Evolutionary conservation across 2,113 vertebrate species (phyloP).

Genomic region (Epinephelus cyanopodus): DNA sequence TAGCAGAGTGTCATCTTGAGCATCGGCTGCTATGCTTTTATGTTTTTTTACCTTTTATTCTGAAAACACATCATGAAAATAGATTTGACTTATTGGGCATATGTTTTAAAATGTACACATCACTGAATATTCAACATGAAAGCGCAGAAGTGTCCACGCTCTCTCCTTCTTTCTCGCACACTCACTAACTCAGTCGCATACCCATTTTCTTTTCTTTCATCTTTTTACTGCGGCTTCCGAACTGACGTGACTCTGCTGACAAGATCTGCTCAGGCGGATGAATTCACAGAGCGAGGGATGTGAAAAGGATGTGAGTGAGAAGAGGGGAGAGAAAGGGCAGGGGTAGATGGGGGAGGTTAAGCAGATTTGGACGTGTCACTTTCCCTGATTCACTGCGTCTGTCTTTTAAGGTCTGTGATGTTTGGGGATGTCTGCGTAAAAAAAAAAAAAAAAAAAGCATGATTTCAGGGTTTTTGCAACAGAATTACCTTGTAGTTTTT

Average conservation of each 20-base stretch:
- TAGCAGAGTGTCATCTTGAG: neutral
- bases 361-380: conserved; percentile 20
- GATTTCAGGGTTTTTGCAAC: neutral
- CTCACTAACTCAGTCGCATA: neutral
- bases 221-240: conserved; percentile 24
- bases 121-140: neutral
- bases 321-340: neutral
- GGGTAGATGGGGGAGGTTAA: neutral
- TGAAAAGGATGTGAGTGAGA: conserved; percentile 4
- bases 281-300: conserved; percentile 31
- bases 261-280: conserved; percentile 40
- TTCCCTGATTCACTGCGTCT: conserved; percentile 7
- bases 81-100: neutral
- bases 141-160: neutral
- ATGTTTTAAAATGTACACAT: neutral
- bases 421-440: neutral
- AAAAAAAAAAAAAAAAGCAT: neutral
- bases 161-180: neutral
- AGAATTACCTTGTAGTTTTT: neutral
- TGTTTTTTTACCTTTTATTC: neutral
- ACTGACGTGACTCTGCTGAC: conserved; percentile 23
- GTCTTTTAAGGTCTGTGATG: conserved; percentile 14
- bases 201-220: conserved; percentile 31
- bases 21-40: neutral
- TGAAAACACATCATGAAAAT: neutral